Conservation (phyloP, 2,797 vertebrate species). For the Chrysocyon brachyurus region DNA sequence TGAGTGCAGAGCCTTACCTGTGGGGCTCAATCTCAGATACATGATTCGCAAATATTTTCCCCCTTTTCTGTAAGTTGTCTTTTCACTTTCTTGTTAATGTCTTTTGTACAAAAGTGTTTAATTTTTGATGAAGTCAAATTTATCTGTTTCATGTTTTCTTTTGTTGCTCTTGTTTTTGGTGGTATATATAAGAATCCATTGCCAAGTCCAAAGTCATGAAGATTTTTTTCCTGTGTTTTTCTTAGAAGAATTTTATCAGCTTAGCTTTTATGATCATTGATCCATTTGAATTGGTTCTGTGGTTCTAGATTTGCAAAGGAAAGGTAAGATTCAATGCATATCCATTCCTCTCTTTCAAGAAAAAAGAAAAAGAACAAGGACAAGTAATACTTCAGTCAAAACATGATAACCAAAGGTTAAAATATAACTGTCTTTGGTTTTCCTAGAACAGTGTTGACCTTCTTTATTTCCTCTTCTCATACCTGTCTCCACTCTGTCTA, state of each 20-base stretch:
- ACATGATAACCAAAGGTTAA: not conserved
- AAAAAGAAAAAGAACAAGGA: not conserved
- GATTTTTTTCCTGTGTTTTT: not conserved
- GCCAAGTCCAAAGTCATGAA: not conserved
- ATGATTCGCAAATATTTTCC: not conserved
- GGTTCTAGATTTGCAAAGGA: not conserved
- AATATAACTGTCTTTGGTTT: not conserved
- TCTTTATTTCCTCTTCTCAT: not conserved
- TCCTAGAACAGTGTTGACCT: not conserved
- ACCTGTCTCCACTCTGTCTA: not conserved
- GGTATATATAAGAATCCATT: not conserved
- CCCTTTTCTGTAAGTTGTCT: not conserved
- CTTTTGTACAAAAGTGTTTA: not conserved
- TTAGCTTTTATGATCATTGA: not conserved
- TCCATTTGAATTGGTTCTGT: not conserved
- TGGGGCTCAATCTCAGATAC: not conserved
- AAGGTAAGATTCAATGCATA: not conserved
- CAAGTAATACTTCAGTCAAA: not conserved
- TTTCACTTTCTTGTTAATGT: not conserved
- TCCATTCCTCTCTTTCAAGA: not conserved
- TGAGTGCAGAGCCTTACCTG: fast-evolving
- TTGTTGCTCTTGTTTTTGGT: not conserved
- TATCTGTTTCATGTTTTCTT: not conserved
- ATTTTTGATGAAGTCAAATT: not conserved
- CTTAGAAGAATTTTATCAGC: not conserved